Percentiles rank a stretch among this genome's conserved stretches.
Evolutionary conservation across 2,113 vertebrate genomes (phyloP).

Genomic region (Scolopax mira): DNA sequence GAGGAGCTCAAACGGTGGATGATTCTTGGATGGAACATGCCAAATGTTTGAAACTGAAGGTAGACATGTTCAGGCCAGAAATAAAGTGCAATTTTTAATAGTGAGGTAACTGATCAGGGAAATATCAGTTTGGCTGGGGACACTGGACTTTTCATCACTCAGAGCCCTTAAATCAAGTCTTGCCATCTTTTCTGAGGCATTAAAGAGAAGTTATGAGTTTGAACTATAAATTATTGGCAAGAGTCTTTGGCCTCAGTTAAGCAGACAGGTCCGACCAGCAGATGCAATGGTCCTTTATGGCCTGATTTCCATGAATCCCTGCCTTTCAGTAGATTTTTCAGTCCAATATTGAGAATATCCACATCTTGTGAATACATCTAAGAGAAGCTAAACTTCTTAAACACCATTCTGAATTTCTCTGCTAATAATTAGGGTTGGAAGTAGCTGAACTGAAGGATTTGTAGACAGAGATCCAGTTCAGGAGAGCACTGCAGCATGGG

Average conservation of each 20-base stretch:
- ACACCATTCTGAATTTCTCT: neutral
- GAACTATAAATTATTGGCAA: neutral
- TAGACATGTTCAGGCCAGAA: neutral
- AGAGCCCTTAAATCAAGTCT: neutral
- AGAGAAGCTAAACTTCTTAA: neutral
- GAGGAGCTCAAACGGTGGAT: neutral
- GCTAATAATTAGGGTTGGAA: neutral
- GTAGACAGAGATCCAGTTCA: neutral
- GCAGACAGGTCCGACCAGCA: neutral
- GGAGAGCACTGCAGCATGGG: neutral
- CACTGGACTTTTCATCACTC: neutral
- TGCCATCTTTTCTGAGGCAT: neutral
- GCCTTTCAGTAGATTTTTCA: neutral
- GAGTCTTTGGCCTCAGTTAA: neutral
- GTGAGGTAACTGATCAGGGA: neutral
- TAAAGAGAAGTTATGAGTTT: neutral
- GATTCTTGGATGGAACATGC: neutral
- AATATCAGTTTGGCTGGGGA: neutral
- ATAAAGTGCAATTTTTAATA: neutral
- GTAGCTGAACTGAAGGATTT: neutral
- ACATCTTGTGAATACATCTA: neutral
- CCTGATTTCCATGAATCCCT: neutral
- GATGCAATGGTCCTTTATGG: neutral
- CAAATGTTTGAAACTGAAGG: neutral
- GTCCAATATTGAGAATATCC: neutral